Evolutionary conservation across 1,140 invertebrate genomes (phyloP).

Genomic region (Macrobrachium nipponense): DNA sequence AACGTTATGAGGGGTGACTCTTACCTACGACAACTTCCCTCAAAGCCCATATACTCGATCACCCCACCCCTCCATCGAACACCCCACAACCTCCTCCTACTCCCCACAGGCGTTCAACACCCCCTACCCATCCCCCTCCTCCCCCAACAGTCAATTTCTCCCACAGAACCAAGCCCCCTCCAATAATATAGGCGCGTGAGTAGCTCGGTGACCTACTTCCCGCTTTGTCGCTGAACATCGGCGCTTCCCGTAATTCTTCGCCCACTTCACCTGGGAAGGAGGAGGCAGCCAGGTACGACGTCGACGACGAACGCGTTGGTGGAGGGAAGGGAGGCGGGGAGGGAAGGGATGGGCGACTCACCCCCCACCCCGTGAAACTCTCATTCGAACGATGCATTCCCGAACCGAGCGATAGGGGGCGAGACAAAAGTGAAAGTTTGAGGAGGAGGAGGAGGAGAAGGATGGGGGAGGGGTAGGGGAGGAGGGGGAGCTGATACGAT

Average conservation of each 20-base stretch:
- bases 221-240: not conserved
- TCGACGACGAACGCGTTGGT: too few relatives aligned
- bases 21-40: too few relatives aligned
- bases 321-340: too few relatives aligned
- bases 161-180: slow-evolving; percentile 15
- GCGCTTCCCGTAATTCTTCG: slow-evolving; percentile 2
- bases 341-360: not conserved
- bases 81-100: too few relatives aligned
- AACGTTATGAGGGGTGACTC: too few relatives aligned
- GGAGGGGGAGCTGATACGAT: slow-evolving; percentile 27
- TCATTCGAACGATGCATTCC: not conserved
- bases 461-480: too few relatives aligned
- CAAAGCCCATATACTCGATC: not conserved
- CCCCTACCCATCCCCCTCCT: too few relatives aligned
- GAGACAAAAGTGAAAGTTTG: slow-evolving; percentile 50
- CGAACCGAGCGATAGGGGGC: not conserved
- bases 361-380: too few relatives aligned
- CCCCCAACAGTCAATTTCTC: slow-evolving; percentile 27
- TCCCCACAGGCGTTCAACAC: too few relatives aligned
- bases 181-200: slow-evolving; percentile 34
- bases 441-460: too few relatives aligned
- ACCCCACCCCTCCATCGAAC: too few relatives aligned
- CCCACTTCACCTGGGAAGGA: not conserved
- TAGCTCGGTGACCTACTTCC: slow-evolving; percentile 33
- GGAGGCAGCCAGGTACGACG: not conserved